Evolutionary conservation across 2,888 invertebrate genomes (phyloP), one percentile per base, ranked within the genome.

Genomic region (Iselma pallidipennis): DNA sequence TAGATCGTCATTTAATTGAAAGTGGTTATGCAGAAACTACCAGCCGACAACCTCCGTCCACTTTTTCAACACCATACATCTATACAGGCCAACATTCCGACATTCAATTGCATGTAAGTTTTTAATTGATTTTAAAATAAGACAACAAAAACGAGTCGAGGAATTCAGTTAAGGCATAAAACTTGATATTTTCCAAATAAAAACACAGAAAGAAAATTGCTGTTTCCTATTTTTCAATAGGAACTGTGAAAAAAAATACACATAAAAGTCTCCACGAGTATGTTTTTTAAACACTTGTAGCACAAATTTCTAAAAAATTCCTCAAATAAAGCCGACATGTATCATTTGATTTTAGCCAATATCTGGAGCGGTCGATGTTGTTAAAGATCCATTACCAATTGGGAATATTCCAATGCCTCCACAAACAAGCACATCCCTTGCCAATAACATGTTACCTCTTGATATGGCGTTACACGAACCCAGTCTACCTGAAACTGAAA

Each of bases 401-500:
- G 74, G 74, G 19, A 63, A 66, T 55, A 63, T 69, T 48, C 73
- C 76, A 7, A 49, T 56, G 42, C 55, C 63, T 6, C 55, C 49
- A 4, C 42, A 55, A 53, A 55, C 49, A 5, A 61, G 29, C n/a
- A 52, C 59, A n/a, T 65, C 84, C 76, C 65, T 59, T 23, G 52
- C 64, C 25, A 63, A 65, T 28, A 69, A 69, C 55, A 68, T 67
- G 66, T 73, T 86, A 65, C 85, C 87, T 0, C 72, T 86, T 50
- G 86, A 86, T 69, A 85, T 86, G 84, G 85, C 85, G 10, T 82
- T 86, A 49, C 84, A 84, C 64, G 78, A 87, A 67, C 88, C 89
- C 49, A 85, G 89, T 66, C 85, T 89, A 61, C 95, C 95, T 4
- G 97, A 97, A 82, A 92, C 95, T 77, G 96, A 96, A 83, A 90